These are phyloP conservation scores for Tupaia tana DNA, from an alignment of 2,113 vertebrate genomes.

Conservation along the genomic window DNA sequence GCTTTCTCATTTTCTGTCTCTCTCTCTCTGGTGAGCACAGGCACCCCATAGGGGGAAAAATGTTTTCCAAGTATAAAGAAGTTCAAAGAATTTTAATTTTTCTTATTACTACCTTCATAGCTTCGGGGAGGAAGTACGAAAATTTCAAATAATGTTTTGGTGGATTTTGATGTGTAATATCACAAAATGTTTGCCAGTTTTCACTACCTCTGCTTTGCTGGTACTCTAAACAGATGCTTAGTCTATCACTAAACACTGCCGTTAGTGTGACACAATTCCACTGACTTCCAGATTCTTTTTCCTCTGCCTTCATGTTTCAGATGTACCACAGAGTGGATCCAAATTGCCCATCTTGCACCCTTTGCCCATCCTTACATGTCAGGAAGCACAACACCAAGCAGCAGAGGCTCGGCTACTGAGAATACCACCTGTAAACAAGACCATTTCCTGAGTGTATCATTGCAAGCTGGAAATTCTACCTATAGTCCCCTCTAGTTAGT, in stretches of 20 bases:
- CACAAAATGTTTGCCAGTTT: neutral
- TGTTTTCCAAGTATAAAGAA: neutral
- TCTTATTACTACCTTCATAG: neutral
- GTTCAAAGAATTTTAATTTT: neutral
- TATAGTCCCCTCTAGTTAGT: no score
- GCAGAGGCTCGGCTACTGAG: no score
- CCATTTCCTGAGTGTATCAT: neutral
- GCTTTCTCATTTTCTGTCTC: no score
- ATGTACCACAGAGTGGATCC: neutral
- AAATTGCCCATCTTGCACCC: neutral
- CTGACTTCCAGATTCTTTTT: neutral
- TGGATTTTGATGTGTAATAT: neutral
- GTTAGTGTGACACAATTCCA: neutral
- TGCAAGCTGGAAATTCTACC: neutral
- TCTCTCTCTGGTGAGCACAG: no score
- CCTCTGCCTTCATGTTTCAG: neutral
- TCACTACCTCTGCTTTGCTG: neutral
- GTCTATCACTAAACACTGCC: neutral
- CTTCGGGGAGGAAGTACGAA: neutral
- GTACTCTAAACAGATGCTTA: neutral
- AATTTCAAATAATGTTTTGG: constrained; percentile 32
- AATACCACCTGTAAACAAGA: neutral
- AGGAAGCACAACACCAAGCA: neutral
- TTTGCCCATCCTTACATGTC: neutral
- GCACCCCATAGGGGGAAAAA: no score